phyloP scores from a whole-genome alignment of 2,113 vertebrate species.

The Aspidoscelis tigris region DNA sequence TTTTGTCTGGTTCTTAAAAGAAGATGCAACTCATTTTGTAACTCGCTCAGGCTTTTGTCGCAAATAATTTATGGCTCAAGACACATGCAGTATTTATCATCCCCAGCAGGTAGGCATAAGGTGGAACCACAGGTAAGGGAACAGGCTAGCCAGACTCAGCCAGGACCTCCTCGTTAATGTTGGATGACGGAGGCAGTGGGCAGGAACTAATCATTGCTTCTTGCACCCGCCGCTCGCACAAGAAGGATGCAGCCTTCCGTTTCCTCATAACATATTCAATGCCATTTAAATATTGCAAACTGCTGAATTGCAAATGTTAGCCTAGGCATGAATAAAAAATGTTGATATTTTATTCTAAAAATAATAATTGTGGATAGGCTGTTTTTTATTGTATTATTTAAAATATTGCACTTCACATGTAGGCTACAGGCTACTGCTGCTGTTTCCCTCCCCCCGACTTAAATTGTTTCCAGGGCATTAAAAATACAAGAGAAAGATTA shows the following conservation, averaged over 20 bases:
- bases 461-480: conserved; percentile 64
- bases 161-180: conserved; percentile 40
- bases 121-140: conserved; percentile 32
- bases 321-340: conserved; percentile 76
- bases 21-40: conserved; percentile 39
- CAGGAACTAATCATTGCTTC: conserved; percentile 34
- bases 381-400: conserved; percentile 73
- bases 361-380: conserved; percentile 69
- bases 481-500: conserved; percentile 62
- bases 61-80: conserved; percentile 47
- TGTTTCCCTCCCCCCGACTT: conserved; percentile 44
- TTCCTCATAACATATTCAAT: conserved; percentile 72
- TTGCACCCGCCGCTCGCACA: conserved; percentile 43
- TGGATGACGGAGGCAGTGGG: conserved; percentile 30
- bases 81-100: conserved; percentile 28
- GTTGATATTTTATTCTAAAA: conserved; percentile 78
- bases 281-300: conserved; percentile 76
- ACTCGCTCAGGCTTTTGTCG: conserved; percentile 34
- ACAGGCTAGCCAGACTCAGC: conserved; percentile 31
- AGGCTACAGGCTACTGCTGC: conserved; percentile 47
- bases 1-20: conserved; percentile 50
- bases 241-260: conserved; percentile 57
- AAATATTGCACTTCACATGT: conserved; percentile 73
- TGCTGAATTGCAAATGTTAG: conserved; percentile 77
- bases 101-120: background rate